phyloP scores from a whole-genome alignment of 2,113 vertebrate species.

The Amphiprion ocellaris region DNA sequence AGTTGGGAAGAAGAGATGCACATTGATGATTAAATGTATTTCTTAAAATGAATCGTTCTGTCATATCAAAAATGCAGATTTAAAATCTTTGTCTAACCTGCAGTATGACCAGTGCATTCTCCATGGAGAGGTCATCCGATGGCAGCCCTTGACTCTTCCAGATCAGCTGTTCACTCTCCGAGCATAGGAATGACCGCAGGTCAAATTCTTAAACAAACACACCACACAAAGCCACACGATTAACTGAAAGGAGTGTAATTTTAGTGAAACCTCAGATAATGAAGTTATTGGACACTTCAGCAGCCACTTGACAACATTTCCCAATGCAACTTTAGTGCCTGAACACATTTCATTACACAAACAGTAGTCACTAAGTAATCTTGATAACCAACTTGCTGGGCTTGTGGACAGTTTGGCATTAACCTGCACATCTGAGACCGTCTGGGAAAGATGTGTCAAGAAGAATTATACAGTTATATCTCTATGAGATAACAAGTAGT shows the following conservation, averaged over 20 bases:
- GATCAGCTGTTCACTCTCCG: slow-evolving; percentile 96
- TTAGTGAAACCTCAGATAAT: neutral
- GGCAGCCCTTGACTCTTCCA: slow-evolving; percentile 99
- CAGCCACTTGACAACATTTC: neutral
- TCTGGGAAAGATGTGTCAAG: neutral
- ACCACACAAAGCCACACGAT: slow-evolving; percentile 10
- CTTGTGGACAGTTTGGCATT: neutral
- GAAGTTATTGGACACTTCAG: neutral
- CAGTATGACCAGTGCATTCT: slow-evolving; percentile 97
- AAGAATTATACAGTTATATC: neutral
- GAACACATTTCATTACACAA: neutral
- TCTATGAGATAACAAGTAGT: neutral
- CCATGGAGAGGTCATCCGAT: slow-evolving; percentile 97
- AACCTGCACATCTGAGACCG: neutral
- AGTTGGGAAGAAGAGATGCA: neutral
- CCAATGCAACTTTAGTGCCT: neutral
- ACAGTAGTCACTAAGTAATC: neutral
- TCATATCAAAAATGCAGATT: neutral
- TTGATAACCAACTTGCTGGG: neutral
- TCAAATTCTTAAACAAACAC: slow-evolving; percentile 88
- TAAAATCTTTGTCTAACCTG: slow-evolving; percentile 86
- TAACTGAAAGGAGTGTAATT: neutral
- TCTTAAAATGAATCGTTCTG: neutral
- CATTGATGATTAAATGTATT: neutral
- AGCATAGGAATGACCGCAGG: slow-evolving; percentile 93